Conservation (phyloP, 2,888 invertebrate genomes). For the Drosophila barbarae region DNA sequence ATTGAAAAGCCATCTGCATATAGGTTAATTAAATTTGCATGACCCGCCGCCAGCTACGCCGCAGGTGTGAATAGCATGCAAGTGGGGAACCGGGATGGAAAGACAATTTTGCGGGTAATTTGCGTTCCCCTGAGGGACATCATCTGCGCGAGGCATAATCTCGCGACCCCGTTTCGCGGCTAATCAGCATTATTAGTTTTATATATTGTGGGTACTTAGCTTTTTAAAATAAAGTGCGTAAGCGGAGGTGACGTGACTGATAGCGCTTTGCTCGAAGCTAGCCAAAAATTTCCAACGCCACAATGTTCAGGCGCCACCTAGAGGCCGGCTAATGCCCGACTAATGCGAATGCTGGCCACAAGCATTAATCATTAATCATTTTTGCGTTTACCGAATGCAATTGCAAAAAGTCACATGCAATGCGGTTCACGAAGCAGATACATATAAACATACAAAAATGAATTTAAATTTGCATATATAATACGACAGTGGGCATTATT, state of each 20-base stretch:
- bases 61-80: slow-evolving; percentile 24
- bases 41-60: slow-evolving; percentile 6
- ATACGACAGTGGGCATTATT: not conserved
- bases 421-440: slow-evolving; percentile 26
- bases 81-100: slow-evolving; percentile 3
- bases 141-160: slow-evolving; percentile 56
- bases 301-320: slow-evolving; percentile 9
- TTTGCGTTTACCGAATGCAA: slow-evolving; percentile 34
- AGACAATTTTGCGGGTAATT: slow-evolving; percentile 63
- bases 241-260: slow-evolving; percentile 32
- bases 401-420: slow-evolving; percentile 42
- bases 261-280: slow-evolving; percentile 28
- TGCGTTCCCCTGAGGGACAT: slow-evolving; percentile 39
- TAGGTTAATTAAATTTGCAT: slow-evolving; percentile 59
- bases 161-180: slow-evolving; percentile 51
- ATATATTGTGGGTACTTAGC: slow-evolving; percentile 30
- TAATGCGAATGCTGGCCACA: slow-evolving; percentile 35
- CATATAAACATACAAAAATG: not conserved
- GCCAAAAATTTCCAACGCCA: slow-evolving; percentile 19
- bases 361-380: slow-evolving; percentile 45
- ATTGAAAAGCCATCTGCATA: slow-evolving; percentile 68
- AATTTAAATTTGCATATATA: not conserved
- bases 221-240: slow-evolving; percentile 50
- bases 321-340: slow-evolving; percentile 20
- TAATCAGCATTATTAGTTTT: slow-evolving; percentile 58